Evolutionary conservation across 2,888 invertebrate genomes (phyloP).

Genomic region (Athrips mouffetella): DNA sequence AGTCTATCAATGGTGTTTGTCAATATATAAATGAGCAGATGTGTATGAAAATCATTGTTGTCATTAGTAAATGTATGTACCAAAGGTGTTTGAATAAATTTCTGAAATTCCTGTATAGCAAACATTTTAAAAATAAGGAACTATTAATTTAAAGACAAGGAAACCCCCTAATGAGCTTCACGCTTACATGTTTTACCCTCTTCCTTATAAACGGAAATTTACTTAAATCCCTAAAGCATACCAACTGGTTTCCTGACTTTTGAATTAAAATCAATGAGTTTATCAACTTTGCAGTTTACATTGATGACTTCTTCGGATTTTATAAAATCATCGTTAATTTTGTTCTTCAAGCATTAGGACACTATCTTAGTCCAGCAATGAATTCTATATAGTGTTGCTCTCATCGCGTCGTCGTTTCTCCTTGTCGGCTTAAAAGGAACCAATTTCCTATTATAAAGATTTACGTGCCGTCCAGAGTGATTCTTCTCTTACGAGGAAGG

Average conservation of each 20-base stretch:
- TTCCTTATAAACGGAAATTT: conserved; percentile 14
- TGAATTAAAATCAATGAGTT: conserved; percentile 25
- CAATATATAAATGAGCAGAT: too few species aligned
- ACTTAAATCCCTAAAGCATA: conserved; percentile 13
- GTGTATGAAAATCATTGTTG: too few species aligned
- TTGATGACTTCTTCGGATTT: not conserved
- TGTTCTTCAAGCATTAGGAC: too few species aligned
- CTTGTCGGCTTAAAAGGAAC: not conserved
- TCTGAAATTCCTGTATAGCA: too few species aligned
- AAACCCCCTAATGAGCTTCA: conserved; percentile 9
- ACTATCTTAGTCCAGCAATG: not conserved
- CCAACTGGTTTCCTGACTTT: conserved; percentile 19
- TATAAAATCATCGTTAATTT: not conserved
- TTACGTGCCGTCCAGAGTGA: conserved; percentile 46
- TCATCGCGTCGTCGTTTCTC: not conserved
- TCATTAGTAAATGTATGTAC: too few species aligned
- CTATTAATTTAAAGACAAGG: not conserved
- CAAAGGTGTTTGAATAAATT: too few species aligned
- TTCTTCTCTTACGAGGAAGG: conserved; percentile 35
- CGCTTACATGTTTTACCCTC: conserved; percentile 5
- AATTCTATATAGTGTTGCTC: not conserved
- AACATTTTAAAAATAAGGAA: not conserved
- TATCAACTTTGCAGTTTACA: not conserved
- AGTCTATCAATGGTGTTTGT: too few species aligned
- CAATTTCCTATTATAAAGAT: conserved; percentile 40